Evolutionary conservation across 2,113 vertebrate species (phyloP).

Genomic region (Strix uralensis): DNA sequence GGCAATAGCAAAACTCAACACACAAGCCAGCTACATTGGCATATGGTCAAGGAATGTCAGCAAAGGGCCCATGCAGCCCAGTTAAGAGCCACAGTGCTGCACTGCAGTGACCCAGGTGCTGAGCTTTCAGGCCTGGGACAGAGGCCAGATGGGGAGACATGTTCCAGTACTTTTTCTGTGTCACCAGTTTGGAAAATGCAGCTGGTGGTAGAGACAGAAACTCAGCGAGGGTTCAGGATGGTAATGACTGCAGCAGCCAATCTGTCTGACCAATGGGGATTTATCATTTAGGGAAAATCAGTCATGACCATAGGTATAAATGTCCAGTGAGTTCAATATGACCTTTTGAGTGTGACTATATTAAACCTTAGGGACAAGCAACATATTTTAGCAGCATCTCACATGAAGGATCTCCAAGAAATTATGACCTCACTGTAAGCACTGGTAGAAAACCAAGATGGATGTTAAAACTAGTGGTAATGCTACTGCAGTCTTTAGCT

Average conservation of each 20-base stretch:
- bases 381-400: neutral
- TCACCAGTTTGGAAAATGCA: neutral
- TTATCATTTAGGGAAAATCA: neutral
- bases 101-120: neutral
- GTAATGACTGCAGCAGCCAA: neutral
- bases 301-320: neutral
- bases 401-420: neutral
- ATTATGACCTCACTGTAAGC: neutral
- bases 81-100: neutral
- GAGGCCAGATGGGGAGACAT: neutral
- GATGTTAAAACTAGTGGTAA: neutral
- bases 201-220: neutral
- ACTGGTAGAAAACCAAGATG: neutral
- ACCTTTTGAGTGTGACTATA: neutral
- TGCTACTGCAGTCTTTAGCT: neutral
- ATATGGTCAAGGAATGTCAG: neutral
- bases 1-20: neutral
- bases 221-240: neutral
- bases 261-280: neutral
- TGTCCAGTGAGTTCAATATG: neutral
- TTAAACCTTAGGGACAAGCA: neutral
- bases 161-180: neutral
- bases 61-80: neutral
- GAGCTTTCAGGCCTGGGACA: neutral
- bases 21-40: neutral